Evolutionary conservation across 2,113 vertebrate species (phyloP), one percentile per base, ranked within the genome.

Genomic region (Megalops atlanticus): DNA sequence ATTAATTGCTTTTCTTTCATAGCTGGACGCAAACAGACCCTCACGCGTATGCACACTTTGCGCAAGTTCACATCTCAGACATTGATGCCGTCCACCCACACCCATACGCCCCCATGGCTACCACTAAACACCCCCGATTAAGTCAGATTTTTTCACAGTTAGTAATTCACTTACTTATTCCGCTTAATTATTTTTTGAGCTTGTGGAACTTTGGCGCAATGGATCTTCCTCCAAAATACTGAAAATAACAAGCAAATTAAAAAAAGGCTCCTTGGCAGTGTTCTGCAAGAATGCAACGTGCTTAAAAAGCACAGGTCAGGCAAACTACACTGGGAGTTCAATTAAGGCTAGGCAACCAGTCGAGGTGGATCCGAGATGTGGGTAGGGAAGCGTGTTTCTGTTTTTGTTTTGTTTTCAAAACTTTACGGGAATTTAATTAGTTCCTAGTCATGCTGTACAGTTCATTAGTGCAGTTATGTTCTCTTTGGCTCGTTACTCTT

Each of bases 401-500:
- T 79, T 68, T 70, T 78, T 27, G 41, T 78, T 71, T 49, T 39
- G 64, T 79, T 43, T 54, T 80, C 74, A 31, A 38, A 31, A 54
- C 79, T 74, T 45, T 15, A 73, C 68, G n/a, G 11, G 70, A 31
- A 73, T 80, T 54, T 76, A 76, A 81, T 81, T 69, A 75, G 54
- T 76, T 76, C 40, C 38, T n/a, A 68, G 41, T 64, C n/a, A 4
- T 36, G 40, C 58, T 11, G 31, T 11, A 68, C 16, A 27, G 52
- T 76, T 80, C 72, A 33, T 79, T 79, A 79, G 77, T 38, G 14
- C n/a, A 16, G 77, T 40, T 76, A 33, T 76, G 52, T 43, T 76
- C 33, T 43, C 54, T 4, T 40, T 27, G 40, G 40, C 74, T 76
- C 27, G 6, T 43, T 70, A 45, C n/a, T 52, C 79, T n/a, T n/a